Percentiles rank a stretch among this genome's conserved stretches.
Evolutionary conservation across 2,797 vertebrate genomes (phyloP).

Genomic region (Alcedo atthis): DNA sequence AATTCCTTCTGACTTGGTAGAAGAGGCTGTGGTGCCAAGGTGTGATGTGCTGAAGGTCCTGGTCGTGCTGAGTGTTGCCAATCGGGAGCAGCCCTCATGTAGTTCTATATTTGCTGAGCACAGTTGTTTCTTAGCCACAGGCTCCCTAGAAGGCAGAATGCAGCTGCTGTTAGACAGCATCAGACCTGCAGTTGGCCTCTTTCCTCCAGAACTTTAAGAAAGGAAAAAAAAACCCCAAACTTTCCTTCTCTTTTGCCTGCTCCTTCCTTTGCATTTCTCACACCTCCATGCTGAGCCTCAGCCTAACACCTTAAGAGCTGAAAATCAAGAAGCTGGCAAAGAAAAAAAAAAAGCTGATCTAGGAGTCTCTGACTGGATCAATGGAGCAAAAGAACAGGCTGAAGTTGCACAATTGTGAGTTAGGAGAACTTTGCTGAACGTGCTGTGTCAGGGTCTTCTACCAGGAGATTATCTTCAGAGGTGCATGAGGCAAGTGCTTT

Average conservation of each 20-base stretch:
- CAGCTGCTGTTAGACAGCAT: neutral
- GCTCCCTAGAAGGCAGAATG: neutral
- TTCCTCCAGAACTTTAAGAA: neutral
- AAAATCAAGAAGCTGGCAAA: neutral
- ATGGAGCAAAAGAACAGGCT: conserved; percentile 29
- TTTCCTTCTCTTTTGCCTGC: neutral
- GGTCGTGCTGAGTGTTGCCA: accelerated
- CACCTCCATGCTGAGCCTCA: neutral
- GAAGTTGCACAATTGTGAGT: conserved; percentile 23
- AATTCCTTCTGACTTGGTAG: neutral
- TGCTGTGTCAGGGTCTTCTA: conserved; percentile 35
- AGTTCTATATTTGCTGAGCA: neutral
- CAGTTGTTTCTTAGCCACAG: neutral
- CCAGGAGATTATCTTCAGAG: neutral
- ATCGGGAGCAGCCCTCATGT: neutral
- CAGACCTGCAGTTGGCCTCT: neutral
- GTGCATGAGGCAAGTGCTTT: neutral
- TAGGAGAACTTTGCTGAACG: neutral
- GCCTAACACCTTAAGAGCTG: neutral
- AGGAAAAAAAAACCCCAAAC: too few species aligned
- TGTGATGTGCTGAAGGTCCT: neutral
- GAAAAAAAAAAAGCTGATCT: conserved; percentile 12
- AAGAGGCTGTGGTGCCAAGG: neutral
- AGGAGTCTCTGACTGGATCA: conserved; percentile 29
- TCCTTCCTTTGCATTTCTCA: neutral